Base-by-base conservation (phyloP, 1,140 invertebrate species). In the Microplitis demolitor region DNA sequence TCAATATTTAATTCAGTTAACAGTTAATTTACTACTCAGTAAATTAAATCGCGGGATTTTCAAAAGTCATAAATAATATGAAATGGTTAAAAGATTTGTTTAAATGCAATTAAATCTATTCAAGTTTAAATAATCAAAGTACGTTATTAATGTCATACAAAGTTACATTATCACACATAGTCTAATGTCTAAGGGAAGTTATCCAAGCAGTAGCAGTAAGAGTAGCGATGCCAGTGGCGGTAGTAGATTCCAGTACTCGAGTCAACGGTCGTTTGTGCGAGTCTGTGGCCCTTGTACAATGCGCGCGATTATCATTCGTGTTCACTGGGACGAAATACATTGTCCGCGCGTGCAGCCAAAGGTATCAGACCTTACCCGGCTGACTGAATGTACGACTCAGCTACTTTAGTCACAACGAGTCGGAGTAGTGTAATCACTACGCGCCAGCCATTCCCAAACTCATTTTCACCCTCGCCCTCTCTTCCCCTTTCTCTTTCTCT, bases 251-350 rank as follows among this genome's bases (percentile, higher is more conserved):
- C 39, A 45, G 39, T 11, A 45, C 39, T 45, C 39, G 39, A 45
- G 6, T 58, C 24, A 31, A 31, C 24, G 5, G 53, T 8, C 45
- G 13, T 39, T 34, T 67, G 66, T 39, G 33, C 31, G 31, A 67
- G 45, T 62, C 35, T 37, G 60, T 62, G 60, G 60, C 66, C 66
- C 39, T 31, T 67, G 53, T 68, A 58, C 34, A 68, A 68, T 68
- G 66, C 54, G 13, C 35, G 13, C 34, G 63, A 72, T 72, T 72
- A 72, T 60, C 63, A 72, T 72, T 66, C 16, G 54, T 72, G 70
- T 73, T 73, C 66, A 68, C 56, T 73, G 37, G 37, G 24, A 73
- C 64, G 71, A 63, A 73, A 73, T 67, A 73, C 71, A 67, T 73
- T 73, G 71, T 73, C 60, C 66, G 58, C 64, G 60, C 56, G 61